phyloP scores from a whole-genome alignment of 2,888 invertebrate genomes.

The Kuschelorhynchus macadamiae region DNA sequence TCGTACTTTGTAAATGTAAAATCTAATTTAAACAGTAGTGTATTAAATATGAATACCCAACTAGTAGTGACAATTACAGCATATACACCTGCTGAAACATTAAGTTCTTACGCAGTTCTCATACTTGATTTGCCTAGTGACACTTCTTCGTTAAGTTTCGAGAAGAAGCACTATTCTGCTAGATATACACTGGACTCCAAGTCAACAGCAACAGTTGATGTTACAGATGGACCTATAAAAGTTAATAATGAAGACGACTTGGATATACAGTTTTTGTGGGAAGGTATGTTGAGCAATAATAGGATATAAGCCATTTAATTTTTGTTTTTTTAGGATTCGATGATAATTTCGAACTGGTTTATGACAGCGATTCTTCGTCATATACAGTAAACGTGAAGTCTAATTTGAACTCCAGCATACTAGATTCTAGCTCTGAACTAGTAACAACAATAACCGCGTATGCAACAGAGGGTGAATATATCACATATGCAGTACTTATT shows the following conservation, averaged over 20 bases:
- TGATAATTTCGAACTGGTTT: constrained; percentile 41
- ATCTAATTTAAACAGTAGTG: neutral
- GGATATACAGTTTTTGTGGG: neutral
- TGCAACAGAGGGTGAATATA: neutral
- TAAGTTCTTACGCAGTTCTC: constrained; percentile 2
- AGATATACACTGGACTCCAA: neutral
- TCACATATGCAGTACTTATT: constrained; percentile 15
- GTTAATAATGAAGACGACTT: neutral
- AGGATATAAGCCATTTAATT: no score
- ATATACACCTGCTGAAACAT: neutral
- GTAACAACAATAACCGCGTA: constrained; percentile 21
- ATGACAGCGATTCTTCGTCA: constrained; percentile 5
- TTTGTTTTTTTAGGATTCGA: constrained; percentile 46
- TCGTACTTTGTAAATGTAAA: constrained; percentile 1
- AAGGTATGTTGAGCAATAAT: no score
- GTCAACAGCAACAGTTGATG: neutral
- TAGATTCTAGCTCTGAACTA: neutral
- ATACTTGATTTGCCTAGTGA: constrained; percentile 26
- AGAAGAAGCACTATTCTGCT: constrained; percentile 20
- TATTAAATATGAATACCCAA: neutral
- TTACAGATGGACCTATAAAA: constrained; percentile 1
- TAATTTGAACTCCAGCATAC: neutral
- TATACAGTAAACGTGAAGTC: constrained; percentile 1
- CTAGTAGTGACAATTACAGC: constrained; percentile 23
- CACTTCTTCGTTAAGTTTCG: constrained; percentile 27